A percentile compares a stretch with the other conserved stretches of the same genome.
Evolutionary conservation across 2,113 vertebrate genomes (phyloP).

Genomic region (Empidonax traillii): DNA sequence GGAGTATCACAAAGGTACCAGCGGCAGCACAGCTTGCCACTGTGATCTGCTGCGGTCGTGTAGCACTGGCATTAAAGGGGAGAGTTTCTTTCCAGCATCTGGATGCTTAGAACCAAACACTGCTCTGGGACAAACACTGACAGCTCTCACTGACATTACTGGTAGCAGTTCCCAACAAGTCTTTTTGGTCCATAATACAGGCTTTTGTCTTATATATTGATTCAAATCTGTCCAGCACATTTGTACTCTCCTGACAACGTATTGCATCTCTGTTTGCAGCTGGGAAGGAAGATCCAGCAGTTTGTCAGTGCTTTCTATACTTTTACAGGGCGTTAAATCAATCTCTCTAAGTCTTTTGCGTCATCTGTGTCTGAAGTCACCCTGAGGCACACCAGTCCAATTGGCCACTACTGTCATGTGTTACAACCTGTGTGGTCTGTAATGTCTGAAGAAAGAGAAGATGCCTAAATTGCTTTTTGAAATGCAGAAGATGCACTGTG

Average conservation of each 20-base stretch:
- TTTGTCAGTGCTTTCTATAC: slow-evolving; percentile 7
- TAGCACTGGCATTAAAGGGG: neutral
- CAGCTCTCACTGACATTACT: neutral
- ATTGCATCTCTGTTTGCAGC: neutral
- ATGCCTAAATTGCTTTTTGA: neutral
- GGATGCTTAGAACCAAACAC: neutral
- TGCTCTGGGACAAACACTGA: neutral
- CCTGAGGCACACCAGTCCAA: neutral
- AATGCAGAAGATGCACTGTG: neutral
- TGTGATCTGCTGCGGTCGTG: accelerated
- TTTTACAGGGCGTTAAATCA: neutral
- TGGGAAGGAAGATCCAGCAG: neutral
- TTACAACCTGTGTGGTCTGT: neutral
- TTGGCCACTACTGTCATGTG: neutral
- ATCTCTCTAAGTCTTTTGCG: neutral
- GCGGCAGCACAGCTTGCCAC: neutral
- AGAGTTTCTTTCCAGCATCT: neutral
- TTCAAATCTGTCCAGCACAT: neutral
- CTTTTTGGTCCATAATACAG: neutral
- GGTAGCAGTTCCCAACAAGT: neutral
- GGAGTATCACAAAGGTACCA: neutral
- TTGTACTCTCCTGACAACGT: neutral
- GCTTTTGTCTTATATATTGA: neutral
- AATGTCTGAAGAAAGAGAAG: neutral
- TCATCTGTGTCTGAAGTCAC: neutral